Percentiles rank a stretch among this genome's conserved stretches.
Conservation (phyloP, 2,113 vertebrate species). For the Rhinolophus sinicus region DNA sequence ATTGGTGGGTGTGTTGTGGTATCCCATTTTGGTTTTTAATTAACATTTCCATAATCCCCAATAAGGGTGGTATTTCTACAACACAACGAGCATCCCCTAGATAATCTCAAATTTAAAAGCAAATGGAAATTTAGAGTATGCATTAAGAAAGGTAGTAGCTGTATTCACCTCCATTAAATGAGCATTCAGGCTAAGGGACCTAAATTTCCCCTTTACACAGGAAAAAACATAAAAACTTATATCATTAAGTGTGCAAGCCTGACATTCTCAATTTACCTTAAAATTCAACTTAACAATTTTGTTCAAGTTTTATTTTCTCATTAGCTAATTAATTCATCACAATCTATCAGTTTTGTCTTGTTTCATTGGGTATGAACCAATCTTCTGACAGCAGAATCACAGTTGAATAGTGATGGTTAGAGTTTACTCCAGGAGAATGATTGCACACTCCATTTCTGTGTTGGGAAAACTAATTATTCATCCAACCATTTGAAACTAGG, state of each 20-base stretch:
- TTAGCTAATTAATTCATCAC: not conserved
- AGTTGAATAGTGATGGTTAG: not conserved
- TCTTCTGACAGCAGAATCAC: not conserved
- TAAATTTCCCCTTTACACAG: not conserved
- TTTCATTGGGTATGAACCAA: constrained; percentile 37
- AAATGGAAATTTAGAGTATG: not conserved
- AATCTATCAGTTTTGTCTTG: constrained; percentile 9
- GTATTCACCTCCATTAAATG: not conserved
- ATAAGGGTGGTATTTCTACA: not conserved
- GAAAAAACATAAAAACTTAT: not conserved
- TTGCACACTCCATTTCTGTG: not conserved
- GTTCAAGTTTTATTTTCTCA: not conserved
- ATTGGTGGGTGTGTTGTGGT: not conserved
- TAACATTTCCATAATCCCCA: not conserved
- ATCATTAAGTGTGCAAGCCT: not conserved
- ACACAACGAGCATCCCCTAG: not conserved
- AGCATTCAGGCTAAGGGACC: not conserved
- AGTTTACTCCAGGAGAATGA: not conserved
- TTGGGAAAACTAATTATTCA: constrained; percentile 50
- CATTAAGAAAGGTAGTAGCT: not conserved
- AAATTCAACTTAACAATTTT: not conserved
- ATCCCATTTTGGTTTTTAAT: constrained; percentile 5
- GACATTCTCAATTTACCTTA: not conserved
- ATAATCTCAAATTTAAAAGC: not conserved
- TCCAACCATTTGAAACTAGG: constrained; percentile 9